Base-by-base conservation (phyloP, 1,140 invertebrate species). In the Tetragnatha versicolor region DNA sequence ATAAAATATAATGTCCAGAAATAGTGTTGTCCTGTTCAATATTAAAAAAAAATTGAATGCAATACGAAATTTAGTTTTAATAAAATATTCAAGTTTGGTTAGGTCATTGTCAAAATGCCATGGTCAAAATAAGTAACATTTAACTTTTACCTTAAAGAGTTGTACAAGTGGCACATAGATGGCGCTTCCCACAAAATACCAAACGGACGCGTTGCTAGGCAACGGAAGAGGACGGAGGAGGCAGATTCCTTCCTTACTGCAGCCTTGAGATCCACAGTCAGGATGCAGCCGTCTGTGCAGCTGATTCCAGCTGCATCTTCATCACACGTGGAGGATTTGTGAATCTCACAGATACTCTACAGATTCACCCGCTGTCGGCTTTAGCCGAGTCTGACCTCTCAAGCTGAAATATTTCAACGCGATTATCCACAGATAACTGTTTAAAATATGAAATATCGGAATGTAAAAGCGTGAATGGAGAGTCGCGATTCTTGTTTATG, bases 171-270 rank as follows among this genome's bases (percentile, higher is more conserved):
- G n/a, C n/a, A n/a, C 10, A 17, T 3, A 69, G 66, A 69, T 53
- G 66, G 66, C 45, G 66, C 17, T 49, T 53, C 66, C n/a, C 10
- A 20, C n/a, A 2, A 69, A 35, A 17, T 10, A 37, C 27, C 37
- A 17, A 49, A 55, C 53, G 29, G 66, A 69, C 45, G 66, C 66
- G 66, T 69, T 69, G 66, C 66, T 55, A 69, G n/a, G 66, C 49
- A 25, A 69, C 66, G 66, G 66, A 53, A 69, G 66, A 69, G 42
- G 66, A 69, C 66, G 66, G 66, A 69, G 45, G 66, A 69, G 66
- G 66, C 47, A 68, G 63, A 68, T 68, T 69, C 31, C 42, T 69
- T 53, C 31, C 47, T 69, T n/a, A 22, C 66, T 53, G 66, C 66
- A 69, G 66, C 31, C 27, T 45, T 69, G 17, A 47, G 45, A 31